These are phyloP conservation scores for Montipora capitata DNA, from an alignment of 92 coral and sea anemone species.

Conservation along the genomic window DNA sequence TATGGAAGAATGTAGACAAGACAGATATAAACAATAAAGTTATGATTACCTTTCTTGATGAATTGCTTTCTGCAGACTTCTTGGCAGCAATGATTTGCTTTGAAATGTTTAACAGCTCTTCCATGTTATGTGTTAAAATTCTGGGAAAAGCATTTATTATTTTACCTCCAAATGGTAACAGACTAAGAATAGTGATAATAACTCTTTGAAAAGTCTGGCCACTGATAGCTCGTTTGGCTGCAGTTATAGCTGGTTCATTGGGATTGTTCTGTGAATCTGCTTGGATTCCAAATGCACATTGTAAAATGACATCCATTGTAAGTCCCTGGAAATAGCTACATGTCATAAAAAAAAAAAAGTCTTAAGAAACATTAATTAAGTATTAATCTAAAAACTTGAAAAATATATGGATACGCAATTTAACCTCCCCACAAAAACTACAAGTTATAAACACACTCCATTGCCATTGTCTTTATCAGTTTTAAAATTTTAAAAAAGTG, in stretches of 20 bases:
- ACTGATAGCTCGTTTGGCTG: slow-evolving; percentile 44
- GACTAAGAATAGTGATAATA: slow-evolving; percentile 10
- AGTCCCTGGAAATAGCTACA: slow-evolving; percentile 75
- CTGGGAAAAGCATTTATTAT: slow-evolving; percentile 52
- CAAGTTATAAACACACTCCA: too few relatives aligned
- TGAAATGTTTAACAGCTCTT: slow-evolving; percentile 45
- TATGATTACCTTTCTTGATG: slow-evolving; percentile 25
- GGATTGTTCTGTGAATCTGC: slow-evolving; percentile 75
- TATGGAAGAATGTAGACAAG: too few relatives aligned
- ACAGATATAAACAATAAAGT: too few relatives aligned
- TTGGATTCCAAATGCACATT: slow-evolving; percentile 78
- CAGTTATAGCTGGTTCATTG: slow-evolving; percentile 77
- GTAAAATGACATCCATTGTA: slow-evolving; percentile 79
- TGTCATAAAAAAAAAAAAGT: background rate
- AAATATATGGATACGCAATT: too few relatives aligned
- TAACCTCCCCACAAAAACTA: too few relatives aligned
- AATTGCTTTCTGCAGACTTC: background rate
- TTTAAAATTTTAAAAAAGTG: too few relatives aligned
- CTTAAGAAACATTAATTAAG: background rate
- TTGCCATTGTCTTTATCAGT: background rate
- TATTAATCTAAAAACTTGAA: too few relatives aligned
- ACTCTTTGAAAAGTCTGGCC: slow-evolving; percentile 29
- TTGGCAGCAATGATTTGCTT: slow-evolving; percentile 48
- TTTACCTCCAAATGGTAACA: slow-evolving; percentile 61
- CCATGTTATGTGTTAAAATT: slow-evolving; percentile 32